Percentiles rank a stretch among this genome's conserved stretches.
Evolutionary conservation across 2,113 vertebrate species (phyloP).

Genomic region (Crocuta crocuta): DNA sequence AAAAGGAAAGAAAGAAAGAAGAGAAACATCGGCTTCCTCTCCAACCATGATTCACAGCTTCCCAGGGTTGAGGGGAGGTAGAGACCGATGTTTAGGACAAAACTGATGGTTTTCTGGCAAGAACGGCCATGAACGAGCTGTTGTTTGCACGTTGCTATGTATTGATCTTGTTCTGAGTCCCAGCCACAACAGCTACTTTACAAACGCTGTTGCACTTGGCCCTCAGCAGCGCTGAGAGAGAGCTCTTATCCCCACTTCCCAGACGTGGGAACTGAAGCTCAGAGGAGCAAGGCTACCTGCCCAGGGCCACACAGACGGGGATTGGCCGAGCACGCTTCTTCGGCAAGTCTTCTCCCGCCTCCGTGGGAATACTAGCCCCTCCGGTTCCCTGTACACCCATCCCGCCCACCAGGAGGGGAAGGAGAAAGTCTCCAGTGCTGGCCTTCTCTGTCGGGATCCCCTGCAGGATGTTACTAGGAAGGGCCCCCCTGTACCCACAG

Average conservation of each 20-base stretch:
- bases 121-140: rapidly evolving
- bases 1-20: too few species aligned
- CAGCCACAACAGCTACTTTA: not conserved
- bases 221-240: not conserved
- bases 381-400: not conserved
- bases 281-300: not conserved
- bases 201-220: not conserved
- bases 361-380: not conserved
- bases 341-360: not conserved
- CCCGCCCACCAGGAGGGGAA: not conserved
- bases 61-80: not conserved
- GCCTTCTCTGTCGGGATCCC: not conserved
- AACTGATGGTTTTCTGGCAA: not conserved
- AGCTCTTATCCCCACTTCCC: not conserved
- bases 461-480: not conserved
- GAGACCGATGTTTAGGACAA: not conserved
- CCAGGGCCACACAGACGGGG: not conserved
- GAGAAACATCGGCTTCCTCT: not conserved
- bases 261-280: not conserved
- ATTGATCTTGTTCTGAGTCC: too few species aligned
- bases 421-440: not conserved
- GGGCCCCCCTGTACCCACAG: rapidly evolving
- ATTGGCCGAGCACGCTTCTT: not conserved
- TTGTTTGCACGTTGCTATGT: not conserved
- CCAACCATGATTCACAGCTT: not conserved